phyloP scores from a whole-genome alignment of 2,797 vertebrate genomes.

The Chiroxiphia lanceolata region DNA sequence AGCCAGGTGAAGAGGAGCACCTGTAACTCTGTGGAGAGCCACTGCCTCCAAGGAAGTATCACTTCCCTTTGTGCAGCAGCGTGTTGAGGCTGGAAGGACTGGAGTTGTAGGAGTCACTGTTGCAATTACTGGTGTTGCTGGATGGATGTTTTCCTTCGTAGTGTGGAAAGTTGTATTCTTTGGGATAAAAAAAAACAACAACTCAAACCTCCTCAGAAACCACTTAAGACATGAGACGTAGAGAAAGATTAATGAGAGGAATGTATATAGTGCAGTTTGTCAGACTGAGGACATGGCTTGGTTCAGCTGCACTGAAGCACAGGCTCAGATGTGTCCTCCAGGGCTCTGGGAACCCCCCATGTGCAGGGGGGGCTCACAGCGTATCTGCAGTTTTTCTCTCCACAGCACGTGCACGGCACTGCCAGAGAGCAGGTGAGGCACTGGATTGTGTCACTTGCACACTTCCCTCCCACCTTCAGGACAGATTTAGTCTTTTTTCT shows the following conservation, averaged over 20 bases:
- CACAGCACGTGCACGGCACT: not conserved
- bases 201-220: slow-evolving; percentile 6
- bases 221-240: not conserved
- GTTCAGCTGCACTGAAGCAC: not conserved
- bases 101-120: not conserved
- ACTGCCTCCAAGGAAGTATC: not conserved
- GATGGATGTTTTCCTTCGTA: slow-evolving; percentile 26
- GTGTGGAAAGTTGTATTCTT: not conserved
- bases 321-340: not conserved
- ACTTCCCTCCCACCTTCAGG: not conserved
- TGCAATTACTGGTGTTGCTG: slow-evolving; percentile 8
- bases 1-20: not conserved
- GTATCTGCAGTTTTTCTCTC: not conserved
- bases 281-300: not conserved
- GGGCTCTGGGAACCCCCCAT: not conserved
- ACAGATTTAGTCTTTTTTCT: not conserved
- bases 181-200: not conserved
- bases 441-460: slow-evolving; percentile 19
- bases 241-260: slow-evolving; percentile 10
- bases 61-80: not conserved
- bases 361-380: not conserved
- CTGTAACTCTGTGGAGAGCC: not conserved
- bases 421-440: not conserved
- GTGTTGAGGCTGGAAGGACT: not conserved
- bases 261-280: not conserved